Percentiles rank a stretch among this genome's conserved stretches.
Evolutionary conservation across 2,797 vertebrate species (phyloP).

Genomic region (Threskiornis aethiopicus): DNA sequence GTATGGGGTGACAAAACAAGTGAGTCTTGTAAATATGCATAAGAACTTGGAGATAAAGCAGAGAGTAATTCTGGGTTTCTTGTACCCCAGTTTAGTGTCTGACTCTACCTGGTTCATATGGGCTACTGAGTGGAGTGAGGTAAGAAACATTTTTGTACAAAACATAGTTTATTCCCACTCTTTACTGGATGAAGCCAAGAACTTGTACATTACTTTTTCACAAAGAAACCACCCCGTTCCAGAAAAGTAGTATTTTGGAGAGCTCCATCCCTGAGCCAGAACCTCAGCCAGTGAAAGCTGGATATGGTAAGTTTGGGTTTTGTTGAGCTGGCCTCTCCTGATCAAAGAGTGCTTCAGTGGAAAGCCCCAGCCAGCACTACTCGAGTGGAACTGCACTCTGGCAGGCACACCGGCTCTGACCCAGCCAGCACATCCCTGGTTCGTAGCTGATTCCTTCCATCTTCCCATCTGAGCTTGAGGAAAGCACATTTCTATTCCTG

Average conservation of each 20-base stretch:
- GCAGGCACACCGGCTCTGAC: not conserved
- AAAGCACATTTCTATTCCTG: not conserved
- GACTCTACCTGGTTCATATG: not conserved
- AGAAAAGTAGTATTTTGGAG: not conserved
- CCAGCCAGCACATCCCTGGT: not conserved
- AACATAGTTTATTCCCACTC: not conserved
- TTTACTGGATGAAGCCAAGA: not conserved
- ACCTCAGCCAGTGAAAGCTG: not conserved
- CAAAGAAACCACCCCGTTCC: not conserved
- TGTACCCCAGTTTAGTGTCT: not conserved
- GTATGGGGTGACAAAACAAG: not conserved
- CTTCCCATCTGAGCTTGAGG: not conserved
- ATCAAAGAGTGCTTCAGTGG: not conserved
- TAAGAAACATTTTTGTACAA: not conserved
- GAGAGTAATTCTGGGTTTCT: not conserved
- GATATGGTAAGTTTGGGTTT: not conserved
- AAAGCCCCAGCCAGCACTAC: not conserved
- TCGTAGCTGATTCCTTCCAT: accelerated
- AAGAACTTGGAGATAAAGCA: not conserved
- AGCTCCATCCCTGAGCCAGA: not conserved
- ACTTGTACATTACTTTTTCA: not conserved
- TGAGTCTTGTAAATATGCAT: not conserved
- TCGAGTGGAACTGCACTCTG: not conserved
- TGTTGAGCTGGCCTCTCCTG: not conserved
- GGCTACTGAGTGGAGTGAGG: not conserved